These are phyloP conservation scores for Potamilus streckersoni DNA, from an alignment of 1,140 invertebrate genomes.

Conservation along the genomic window DNA sequence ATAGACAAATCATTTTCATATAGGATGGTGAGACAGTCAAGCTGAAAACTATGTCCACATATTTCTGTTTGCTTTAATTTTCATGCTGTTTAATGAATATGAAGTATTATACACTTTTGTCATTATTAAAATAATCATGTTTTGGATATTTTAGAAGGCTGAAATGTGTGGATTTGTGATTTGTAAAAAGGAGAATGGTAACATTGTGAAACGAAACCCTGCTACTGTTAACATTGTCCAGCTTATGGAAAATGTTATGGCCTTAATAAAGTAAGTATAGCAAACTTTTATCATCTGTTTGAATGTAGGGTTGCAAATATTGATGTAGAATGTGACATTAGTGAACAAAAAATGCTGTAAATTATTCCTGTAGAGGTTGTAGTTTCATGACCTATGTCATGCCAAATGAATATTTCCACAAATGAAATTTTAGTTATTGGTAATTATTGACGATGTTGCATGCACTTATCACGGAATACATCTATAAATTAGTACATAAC, in stretches of 20 bases:
- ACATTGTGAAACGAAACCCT: constrained; percentile 86
- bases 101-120: background rate
- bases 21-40: background rate
- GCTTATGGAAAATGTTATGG: constrained; percentile 81
- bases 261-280: constrained; percentile 70
- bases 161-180: constrained; percentile 83
- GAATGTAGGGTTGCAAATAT: too few relatives aligned
- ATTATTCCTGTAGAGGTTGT: too few relatives aligned
- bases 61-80: background rate
- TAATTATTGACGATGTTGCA: too few relatives aligned
- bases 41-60: background rate
- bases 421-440: too few relatives aligned
- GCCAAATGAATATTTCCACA: too few relatives aligned
- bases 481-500: too few relatives aligned
- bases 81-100: background rate
- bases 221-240: constrained; percentile 84
- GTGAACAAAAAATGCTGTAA: too few relatives aligned
- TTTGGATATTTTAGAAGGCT: constrained; percentile 44
- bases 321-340: too few relatives aligned
- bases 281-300: too few relatives aligned
- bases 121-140: background rate
- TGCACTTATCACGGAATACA: too few relatives aligned
- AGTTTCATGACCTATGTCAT: too few relatives aligned
- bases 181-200: constrained; percentile 77
- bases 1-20: too few relatives aligned